phyloP scores from a whole-genome alignment of 2,888 invertebrate species.

The Mythimna albipuncta region DNA sequence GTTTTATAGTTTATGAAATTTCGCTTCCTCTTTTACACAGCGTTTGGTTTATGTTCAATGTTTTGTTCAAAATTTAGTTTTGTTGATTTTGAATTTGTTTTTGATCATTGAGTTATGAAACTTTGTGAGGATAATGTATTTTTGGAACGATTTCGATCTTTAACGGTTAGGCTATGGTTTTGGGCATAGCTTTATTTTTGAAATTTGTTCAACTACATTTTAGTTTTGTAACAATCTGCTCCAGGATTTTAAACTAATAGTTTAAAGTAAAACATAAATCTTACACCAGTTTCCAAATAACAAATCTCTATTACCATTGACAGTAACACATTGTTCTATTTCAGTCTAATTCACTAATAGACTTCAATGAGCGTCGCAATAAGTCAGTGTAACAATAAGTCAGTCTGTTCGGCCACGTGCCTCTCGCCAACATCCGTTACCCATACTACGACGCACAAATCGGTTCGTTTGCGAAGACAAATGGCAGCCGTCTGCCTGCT shows the following conservation, averaged over 20 bases:
- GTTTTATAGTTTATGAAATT: conserved; percentile 85
- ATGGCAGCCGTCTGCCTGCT: conserved; percentile 82
- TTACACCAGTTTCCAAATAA: conserved; percentile 45
- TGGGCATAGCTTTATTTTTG: not conserved
- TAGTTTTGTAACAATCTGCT: not conserved
- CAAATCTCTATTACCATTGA: conserved; percentile 46
- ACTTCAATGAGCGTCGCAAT: conserved; percentile 81
- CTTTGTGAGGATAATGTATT: not conserved
- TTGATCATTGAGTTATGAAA: conserved; percentile 9
- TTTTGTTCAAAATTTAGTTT: conserved; percentile 31
- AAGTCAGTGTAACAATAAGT: conserved; percentile 83
- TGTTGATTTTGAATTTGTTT: conserved; percentile 31
- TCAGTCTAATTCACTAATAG: conserved; percentile 80
- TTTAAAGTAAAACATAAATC: conserved; percentile 22
- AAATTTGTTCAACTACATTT: not conserved
- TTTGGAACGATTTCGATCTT: not conserved
- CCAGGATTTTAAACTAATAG: not conserved
- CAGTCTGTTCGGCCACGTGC: conserved; percentile 81
- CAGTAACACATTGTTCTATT: conserved; percentile 64
- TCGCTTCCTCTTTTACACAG: conserved; percentile 69
- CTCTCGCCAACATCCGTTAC: conserved; percentile 86
- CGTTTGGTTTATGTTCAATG: conserved; percentile 64
- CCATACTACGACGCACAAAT: conserved; percentile 88
- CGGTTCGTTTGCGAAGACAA: conserved; percentile 90
- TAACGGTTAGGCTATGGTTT: not conserved